Evolutionary conservation across 2,888 invertebrate species (phyloP), one percentile per base, ranked within the genome.

Genomic region (Orthosia gothica): DNA sequence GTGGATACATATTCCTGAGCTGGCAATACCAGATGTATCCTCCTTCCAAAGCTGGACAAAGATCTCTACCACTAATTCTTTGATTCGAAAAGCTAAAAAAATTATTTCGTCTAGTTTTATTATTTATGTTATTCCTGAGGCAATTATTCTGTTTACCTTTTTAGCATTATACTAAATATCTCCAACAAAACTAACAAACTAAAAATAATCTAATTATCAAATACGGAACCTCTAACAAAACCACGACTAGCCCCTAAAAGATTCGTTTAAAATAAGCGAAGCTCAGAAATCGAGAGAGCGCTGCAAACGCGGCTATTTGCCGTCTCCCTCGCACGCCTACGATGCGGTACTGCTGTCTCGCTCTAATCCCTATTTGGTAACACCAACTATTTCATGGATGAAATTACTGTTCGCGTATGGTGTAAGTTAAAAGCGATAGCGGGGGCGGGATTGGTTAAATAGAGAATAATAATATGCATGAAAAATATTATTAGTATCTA

Each of bases 341-440:
- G 11, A n/a, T 11, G 26, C 26, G 52, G 40, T 83, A 75, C 49
- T 87, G 81, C 91, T 76, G 87, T 96, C 95, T 89, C 94, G 55
- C 91, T 96, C 96, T 95, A 95, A 96, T 95, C 96, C 96, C 94
- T 95, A 95, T 96, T 96, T 96, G 96, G 96, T 96, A 96, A 95
- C 95, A 94, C 95, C 96, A 96, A 96, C 96, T 96, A 96, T 96
- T 96, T 96, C 96, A 96, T 95, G 96, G 96, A 95, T 96, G 95
- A 95, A 96, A 96, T 96, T 96, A 96, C 95, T 93, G 91, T 89
- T 89, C 83, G 88, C 59, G 85, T 80, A 45, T 76, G 90, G 90
- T 86, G 18, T 80, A 81, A 83, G 87, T 12, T 54, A 86, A 5
- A 64, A 80, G 91, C 54, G 73, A 79, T n/a, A 74, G 91, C 91